These are phyloP conservation scores for Acipenser transmontanus DNA, from an alignment of 2,797 vertebrate species.

Conservation along the genomic window DNA sequence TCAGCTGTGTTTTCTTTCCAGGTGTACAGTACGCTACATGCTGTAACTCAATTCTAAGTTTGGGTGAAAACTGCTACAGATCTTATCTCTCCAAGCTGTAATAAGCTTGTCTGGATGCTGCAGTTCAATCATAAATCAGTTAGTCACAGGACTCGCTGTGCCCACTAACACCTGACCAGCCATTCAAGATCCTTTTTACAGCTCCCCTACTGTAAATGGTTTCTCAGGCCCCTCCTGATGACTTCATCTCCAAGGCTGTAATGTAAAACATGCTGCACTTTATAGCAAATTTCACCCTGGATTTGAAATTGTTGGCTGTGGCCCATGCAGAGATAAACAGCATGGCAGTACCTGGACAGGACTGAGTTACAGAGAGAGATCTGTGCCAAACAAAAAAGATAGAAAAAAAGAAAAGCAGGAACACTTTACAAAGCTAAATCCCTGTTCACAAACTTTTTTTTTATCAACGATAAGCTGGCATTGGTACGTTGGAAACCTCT, in stretches of 20 bases:
- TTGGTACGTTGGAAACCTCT: constrained; percentile 6
- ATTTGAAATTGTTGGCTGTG: constrained; percentile 29
- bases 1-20: not conserved
- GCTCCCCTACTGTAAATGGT: constrained; percentile 37
- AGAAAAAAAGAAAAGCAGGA: constrained; percentile 30
- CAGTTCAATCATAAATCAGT: constrained; percentile 33
- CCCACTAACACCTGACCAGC: constrained; percentile 33
- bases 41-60: constrained; percentile 24
- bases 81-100: constrained; percentile 24
- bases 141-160: constrained; percentile 31
- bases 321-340: constrained; percentile 39
- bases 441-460: constrained; percentile 10
- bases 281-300: constrained; percentile 40
- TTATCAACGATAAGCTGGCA: constrained; percentile 34
- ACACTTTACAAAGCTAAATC: constrained; percentile 33
- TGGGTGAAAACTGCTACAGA: constrained; percentile 35
- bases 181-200: constrained; percentile 30
- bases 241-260: constrained; percentile 39
- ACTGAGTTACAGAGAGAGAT: constrained; percentile 34
- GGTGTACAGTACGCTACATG: not conserved
- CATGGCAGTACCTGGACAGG: constrained; percentile 11
- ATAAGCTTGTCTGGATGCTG: constrained; percentile 31
- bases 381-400: constrained; percentile 28
- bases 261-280: constrained; percentile 50
- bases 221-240: constrained; percentile 36